A percentile compares a stretch with the other conserved stretches of the same genome.
Conservation (phyloP, 1,140 invertebrate species). For the Heliothis subflexa region DNA sequence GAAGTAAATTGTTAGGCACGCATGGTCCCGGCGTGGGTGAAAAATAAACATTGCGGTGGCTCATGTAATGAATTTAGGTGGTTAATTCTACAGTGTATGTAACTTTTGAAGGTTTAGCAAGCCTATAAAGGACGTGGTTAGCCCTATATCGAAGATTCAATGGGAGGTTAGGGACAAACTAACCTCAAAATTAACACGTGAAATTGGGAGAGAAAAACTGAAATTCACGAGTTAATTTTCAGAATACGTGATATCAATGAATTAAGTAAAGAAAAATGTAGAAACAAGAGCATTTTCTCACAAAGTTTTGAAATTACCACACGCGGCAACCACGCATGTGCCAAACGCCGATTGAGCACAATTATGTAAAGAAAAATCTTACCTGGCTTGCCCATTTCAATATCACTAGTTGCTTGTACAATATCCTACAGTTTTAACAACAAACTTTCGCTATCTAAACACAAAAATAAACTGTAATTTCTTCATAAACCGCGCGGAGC, state of each 20-base stretch:
- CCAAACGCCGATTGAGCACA: not conserved
- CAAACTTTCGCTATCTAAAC: constrained; percentile 62
- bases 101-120: not conserved
- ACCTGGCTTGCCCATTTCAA: constrained; percentile 79
- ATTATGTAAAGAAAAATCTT: constrained; percentile 54
- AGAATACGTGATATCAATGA: not conserved
- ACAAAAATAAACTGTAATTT: constrained; percentile 70
- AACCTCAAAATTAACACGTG: constrained; percentile 17
- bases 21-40: not conserved
- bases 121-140: not conserved
- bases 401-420: constrained; percentile 12
- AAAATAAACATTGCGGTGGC: constrained; percentile 1
- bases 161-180: not conserved
- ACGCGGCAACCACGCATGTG: constrained; percentile 57
- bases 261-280: not conserved
- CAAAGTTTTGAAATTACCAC: constrained; percentile 41
- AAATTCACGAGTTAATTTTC: not conserved
- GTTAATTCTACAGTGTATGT: not conserved
- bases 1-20: not conserved
- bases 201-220: not conserved
- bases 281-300: not conserved
- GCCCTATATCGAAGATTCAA: no score
- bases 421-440: constrained; percentile 9
- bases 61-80: not conserved
- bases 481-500: constrained; percentile 63